Percentiles rank a stretch among this genome's conserved stretches.
These are phyloP conservation scores for Lysiphlebus fabarum DNA, from an alignment of 1,140 invertebrate genomes.

Conservation along the genomic window DNA sequence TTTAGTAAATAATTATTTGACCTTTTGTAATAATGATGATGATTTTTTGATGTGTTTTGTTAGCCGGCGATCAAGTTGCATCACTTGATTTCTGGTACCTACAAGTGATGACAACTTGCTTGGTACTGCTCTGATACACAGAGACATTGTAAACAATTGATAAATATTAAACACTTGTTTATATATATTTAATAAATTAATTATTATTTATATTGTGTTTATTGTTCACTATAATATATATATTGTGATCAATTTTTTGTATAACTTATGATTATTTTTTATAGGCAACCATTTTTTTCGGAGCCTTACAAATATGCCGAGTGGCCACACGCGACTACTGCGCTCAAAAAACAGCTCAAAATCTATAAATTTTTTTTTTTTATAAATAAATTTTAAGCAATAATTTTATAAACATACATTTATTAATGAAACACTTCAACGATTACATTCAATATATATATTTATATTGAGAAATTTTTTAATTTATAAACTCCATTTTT, in stretches of 20 bases:
- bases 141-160: constrained; percentile 36
- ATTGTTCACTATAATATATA: no score
- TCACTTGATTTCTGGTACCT: constrained; percentile 33
- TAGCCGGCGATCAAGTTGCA: constrained; percentile 34
- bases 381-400: no score
- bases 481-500: not conserved
- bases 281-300: not conserved
- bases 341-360: no score
- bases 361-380: no score
- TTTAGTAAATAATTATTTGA: constrained; percentile 8
- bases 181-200: no score
- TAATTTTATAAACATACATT: constrained; percentile 8
- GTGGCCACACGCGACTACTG: no score
- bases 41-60: constrained; percentile 32
- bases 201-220: no score
- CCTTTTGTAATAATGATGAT: constrained; percentile 36
- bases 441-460: constrained; percentile 2
- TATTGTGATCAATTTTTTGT: no score
- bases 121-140: constrained; percentile 38
- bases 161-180: no score
- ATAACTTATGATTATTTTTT: not conserved
- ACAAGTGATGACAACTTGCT: constrained; percentile 37
- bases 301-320: not conserved
- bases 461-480: not conserved
- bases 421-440: constrained; percentile 2